Conservation (phyloP, 2,113 vertebrate genomes). For the human (Homo sapiens) region DNA sequence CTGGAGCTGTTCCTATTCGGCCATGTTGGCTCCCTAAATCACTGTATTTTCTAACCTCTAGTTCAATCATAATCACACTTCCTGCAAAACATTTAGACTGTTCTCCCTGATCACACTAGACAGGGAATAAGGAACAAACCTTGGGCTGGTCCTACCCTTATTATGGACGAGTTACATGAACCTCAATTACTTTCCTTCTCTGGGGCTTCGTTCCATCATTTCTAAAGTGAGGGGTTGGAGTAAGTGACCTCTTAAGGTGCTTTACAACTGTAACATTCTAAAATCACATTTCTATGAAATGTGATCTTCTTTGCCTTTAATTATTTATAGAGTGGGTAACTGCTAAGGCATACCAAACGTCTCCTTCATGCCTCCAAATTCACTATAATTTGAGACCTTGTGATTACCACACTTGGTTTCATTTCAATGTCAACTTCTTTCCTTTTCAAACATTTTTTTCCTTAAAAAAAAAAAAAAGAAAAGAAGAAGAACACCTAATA, state of each 20-base stretch:
- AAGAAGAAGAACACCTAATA: not conserved
- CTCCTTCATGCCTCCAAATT: not conserved
- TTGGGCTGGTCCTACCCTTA: not conserved
- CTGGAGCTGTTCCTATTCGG: too few species aligned
- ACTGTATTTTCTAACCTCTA: not conserved
- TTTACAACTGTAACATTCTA: not conserved
- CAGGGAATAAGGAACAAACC: not conserved
- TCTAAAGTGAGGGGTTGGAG: not conserved
- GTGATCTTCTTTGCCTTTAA: not conserved
- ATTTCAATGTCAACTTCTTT: not conserved
- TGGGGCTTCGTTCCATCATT: not conserved
- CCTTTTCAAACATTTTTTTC: slow-evolving; percentile 43
- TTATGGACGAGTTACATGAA: not conserved
- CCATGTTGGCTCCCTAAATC: not conserved
- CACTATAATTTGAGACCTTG: not conserved
- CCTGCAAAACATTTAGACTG: not conserved
- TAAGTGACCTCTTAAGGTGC: not conserved
- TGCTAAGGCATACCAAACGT: not conserved
- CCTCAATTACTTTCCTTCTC: slow-evolving; percentile 17
- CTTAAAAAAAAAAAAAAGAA: not conserved
- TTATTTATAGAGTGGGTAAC: slow-evolving; percentile 35
- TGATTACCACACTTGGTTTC: slow-evolving; percentile 4
- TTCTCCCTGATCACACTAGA: not conserved
- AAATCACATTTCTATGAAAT: slow-evolving; percentile 30
- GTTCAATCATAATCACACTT: slow-evolving; percentile 4